These are phyloP conservation scores for Atopsyche davidsoni DNA, from an alignment of 1,140 invertebrate genomes.

Conservation along the genomic window DNA sequence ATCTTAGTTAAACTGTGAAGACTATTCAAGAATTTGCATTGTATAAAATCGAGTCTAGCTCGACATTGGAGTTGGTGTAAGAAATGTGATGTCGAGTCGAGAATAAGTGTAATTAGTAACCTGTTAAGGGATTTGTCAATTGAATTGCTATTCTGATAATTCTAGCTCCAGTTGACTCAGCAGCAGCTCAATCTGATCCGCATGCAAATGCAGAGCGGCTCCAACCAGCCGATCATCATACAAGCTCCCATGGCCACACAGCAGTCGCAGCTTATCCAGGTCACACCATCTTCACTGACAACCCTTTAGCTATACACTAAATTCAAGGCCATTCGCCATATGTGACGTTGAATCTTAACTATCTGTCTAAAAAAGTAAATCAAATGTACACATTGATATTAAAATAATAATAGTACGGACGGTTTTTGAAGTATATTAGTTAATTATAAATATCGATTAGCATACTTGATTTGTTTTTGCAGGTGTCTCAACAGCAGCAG, in stretches of 20 bases:
- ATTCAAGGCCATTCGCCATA: too few species aligned
- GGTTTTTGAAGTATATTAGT: too few species aligned
- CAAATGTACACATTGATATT: too few species aligned
- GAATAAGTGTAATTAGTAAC: constrained; percentile 48
- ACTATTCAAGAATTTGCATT: not conserved
- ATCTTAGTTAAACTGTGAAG: not conserved
- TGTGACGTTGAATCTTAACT: too few species aligned
- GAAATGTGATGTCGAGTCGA: constrained; percentile 9
- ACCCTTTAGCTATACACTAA: too few species aligned
- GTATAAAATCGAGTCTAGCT: not conserved
- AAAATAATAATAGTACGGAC: too few species aligned
- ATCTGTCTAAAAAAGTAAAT: too few species aligned
- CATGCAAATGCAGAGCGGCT: constrained; percentile 69
- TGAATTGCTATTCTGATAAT: not conserved
- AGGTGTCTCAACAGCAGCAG: not conserved
- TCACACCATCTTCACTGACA: too few species aligned
- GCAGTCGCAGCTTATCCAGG: constrained; percentile 45
- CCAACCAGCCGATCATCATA: constrained; percentile 41
- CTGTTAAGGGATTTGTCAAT: not conserved
- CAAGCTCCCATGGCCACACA: constrained; percentile 38
- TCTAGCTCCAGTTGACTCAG: constrained; percentile 21
- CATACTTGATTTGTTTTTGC: too few species aligned
- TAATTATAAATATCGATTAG: too few species aligned
- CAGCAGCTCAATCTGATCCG: constrained; percentile 24
- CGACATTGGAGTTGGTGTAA: too few species aligned